These are phyloP conservation scores for Hyperoplus immaculatus DNA, from an alignment of 2,797 vertebrate genomes.

Conservation along the genomic window DNA sequence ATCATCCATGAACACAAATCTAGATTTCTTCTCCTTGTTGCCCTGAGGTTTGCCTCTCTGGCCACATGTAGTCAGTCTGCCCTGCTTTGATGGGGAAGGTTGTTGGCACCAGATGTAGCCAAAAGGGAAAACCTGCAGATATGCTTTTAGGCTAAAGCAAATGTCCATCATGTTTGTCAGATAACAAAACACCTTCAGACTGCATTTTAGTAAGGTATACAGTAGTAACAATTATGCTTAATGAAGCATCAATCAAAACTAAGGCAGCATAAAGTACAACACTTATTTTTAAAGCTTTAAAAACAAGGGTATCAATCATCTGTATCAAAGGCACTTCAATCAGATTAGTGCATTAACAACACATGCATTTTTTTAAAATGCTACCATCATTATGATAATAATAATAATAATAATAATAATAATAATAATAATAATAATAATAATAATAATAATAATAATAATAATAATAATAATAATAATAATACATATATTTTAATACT, in stretches of 20 bases:
- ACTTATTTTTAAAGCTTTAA: background rate
- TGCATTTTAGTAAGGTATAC: background rate
- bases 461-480: no score
- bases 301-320: background rate
- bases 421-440: no score
- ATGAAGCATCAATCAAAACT: background rate
- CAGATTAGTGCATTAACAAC: background rate
- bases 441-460: no score
- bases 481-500: no score
- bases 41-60: background rate
- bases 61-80: background rate
- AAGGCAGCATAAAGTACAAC: background rate
- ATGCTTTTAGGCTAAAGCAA: background rate
- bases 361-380: background rate
- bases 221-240: background rate
- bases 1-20: background rate
- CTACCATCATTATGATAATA: background rate
- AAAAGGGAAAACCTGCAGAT: background rate
- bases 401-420: background rate
- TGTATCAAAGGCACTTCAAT: background rate
- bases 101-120: background rate
- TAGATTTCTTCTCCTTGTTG: background rate
- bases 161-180: background rate
- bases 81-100: background rate
- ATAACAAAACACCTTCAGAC: background rate